phyloP scores from a whole-genome alignment of 2,797 vertebrate genomes.

The Fundulus diaphanus region DNA sequence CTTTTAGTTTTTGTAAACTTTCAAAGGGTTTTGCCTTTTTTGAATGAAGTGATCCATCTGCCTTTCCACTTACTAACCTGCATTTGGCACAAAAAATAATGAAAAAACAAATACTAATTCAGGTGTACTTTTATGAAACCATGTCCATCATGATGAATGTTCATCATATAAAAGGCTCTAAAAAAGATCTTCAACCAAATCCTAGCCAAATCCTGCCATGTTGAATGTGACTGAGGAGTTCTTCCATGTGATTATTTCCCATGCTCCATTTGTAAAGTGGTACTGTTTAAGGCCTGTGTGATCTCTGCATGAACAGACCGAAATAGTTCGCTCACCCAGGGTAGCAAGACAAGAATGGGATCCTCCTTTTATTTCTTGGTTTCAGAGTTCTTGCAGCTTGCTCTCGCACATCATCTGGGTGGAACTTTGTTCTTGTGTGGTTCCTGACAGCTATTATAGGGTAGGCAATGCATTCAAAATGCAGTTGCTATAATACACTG shows the following conservation, averaged over 20 bases:
- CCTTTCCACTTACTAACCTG: neutral
- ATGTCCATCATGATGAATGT: neutral
- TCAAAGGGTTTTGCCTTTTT: neutral
- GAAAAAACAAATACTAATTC: too few relatives aligned
- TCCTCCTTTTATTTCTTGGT: neutral
- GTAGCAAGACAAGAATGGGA: neutral
- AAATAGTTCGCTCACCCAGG: neutral
- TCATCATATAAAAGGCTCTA: neutral
- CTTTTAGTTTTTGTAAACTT: neutral
- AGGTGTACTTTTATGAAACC: neutral
- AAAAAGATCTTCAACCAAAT: neutral
- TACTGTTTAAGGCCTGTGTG: neutral
- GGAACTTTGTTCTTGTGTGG: neutral
- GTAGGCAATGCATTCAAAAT: neutral
- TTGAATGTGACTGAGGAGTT: neutral
- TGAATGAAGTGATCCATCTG: neutral
- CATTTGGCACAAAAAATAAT: neutral
- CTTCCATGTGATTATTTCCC: neutral
- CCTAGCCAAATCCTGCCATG: neutral
- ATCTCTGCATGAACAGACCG: too few relatives aligned
- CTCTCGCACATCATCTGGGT: neutral
- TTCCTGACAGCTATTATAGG: too few relatives aligned
- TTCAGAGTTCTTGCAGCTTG: neutral
- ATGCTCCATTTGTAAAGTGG: neutral
- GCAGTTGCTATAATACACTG: neutral